phyloP scores from a whole-genome alignment of 2,113 vertebrate genomes.

The Solea solea region DNA sequence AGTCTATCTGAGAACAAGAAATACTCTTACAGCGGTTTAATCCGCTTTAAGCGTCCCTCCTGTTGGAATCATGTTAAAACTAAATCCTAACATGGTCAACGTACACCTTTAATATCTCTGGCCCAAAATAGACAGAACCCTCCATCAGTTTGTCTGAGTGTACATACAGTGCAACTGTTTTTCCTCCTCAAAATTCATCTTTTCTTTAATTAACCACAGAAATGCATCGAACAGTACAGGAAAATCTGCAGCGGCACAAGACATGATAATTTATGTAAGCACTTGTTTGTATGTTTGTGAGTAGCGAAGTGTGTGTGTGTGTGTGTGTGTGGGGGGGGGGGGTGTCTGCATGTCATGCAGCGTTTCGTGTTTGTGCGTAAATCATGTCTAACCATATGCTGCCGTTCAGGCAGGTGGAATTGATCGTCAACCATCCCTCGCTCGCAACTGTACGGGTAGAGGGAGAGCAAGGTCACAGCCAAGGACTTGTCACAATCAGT shows the following conservation, averaged over 20 bases:
- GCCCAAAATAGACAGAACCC: background rate
- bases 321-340: constrained; percentile 27
- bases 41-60: too few species aligned
- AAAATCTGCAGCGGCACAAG: constrained; percentile 35
- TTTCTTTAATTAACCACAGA: constrained; percentile 7
- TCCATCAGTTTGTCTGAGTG: background rate
- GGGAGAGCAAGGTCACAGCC: constrained; percentile 72
- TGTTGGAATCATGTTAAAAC: background rate
- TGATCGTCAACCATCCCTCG: constrained; percentile 67
- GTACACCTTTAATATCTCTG: background rate
- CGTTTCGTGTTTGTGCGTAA: constrained; percentile 54
- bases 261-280: constrained; percentile 65
- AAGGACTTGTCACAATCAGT: constrained; percentile 76
- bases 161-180: background rate
- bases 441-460: constrained; percentile 53
- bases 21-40: too few species aligned
- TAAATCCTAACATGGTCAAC: background rate
- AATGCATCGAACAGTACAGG: constrained; percentile 9
- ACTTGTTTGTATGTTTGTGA: constrained; percentile 58
- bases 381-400: constrained; percentile 69
- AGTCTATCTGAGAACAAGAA: too few species aligned
- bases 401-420: constrained; percentile 56
- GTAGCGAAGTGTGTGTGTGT: constrained; percentile 45
- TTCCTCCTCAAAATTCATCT: background rate
- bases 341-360: constrained; percentile 21